phyloP scores from a whole-genome alignment of 1,140 invertebrate species.

The Neodiprion virginianus region DNA sequence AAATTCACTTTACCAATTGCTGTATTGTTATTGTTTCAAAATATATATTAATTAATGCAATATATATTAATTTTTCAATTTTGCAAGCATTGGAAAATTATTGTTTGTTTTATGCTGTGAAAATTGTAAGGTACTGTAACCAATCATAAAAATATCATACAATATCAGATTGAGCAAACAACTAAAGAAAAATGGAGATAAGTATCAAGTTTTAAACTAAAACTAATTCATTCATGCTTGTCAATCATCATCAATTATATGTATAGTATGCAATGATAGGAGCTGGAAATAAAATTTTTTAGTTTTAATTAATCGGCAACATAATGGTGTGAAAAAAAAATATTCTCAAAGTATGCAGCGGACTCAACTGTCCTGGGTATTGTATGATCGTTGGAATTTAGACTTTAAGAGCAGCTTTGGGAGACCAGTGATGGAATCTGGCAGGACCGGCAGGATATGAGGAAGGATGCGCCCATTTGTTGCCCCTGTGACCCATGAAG shows the following conservation, averaged over 20 bases:
- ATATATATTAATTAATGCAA: too few species aligned
- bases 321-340: constrained; percentile 9
- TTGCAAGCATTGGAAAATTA: too few species aligned
- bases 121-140: too few species aligned
- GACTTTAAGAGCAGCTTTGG: constrained; percentile 58
- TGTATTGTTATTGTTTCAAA: constrained; percentile 25
- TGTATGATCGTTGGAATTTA: constrained; percentile 33
- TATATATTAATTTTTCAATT: too few species aligned
- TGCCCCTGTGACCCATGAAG: constrained; percentile 48
- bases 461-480: constrained; percentile 51
- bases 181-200: constrained; percentile 34
- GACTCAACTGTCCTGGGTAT: background rate
- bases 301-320: constrained; percentile 10
- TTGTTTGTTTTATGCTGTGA: too few species aligned
- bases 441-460: constrained; percentile 50
- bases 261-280: constrained; percentile 7
- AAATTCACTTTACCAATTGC: too few species aligned
- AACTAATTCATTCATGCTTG: constrained; percentile 27
- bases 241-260: constrained; percentile 39
- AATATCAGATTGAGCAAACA: too few species aligned
- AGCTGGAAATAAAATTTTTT: constrained; percentile 18
- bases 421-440: constrained; percentile 56
- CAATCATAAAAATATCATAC: too few species aligned
- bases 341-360: constrained; percentile 18
- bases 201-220: constrained; percentile 34